Conservation (phyloP, 30 jellyfish, hydroid and myxozoan species). For the Aurelia aurita complex sp. Pacific region DNA sequence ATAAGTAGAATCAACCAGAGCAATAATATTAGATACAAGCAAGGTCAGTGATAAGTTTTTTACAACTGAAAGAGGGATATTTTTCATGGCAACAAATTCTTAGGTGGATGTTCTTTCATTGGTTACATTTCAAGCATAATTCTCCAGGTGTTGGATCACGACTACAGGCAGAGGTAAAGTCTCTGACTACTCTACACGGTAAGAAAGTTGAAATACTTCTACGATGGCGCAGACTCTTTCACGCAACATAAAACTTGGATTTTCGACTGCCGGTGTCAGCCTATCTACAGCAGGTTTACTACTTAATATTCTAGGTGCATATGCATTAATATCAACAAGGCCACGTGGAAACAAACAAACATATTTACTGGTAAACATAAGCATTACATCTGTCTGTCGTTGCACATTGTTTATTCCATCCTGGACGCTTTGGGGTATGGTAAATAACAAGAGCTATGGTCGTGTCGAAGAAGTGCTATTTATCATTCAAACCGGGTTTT, state of each 20-base stretch:
- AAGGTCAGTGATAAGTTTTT: too few species aligned
- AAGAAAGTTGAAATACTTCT: too few species aligned
- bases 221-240: conserved; percentile 6
- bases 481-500: too few species aligned
- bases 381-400: conserved; percentile 28
- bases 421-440: conserved; percentile 43
- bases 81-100: too few species aligned
- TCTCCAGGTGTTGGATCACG: too few species aligned
- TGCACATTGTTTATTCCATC: conserved; percentile 44
- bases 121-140: too few species aligned
- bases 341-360: conserved; percentile 52
- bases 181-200: too few species aligned
- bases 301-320: conserved; percentile 44
- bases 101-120: too few species aligned
- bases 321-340: conserved; percentile 26
- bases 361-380: conserved; percentile 43
- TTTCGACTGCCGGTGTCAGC: conserved; percentile 44
- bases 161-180: too few species aligned
- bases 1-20: too few species aligned
- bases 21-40: too few species aligned
- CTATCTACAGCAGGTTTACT: conserved; percentile 44
- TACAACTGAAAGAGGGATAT: too few species aligned
- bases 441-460: conserved; percentile 41
- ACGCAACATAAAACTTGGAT: conserved; percentile 15
- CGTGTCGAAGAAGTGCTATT: not conserved